Percentiles rank a stretch among this genome's conserved stretches.
phyloP scores from a whole-genome alignment of 2,888 invertebrate genomes.

The Tortricodes alternella region DNA sequence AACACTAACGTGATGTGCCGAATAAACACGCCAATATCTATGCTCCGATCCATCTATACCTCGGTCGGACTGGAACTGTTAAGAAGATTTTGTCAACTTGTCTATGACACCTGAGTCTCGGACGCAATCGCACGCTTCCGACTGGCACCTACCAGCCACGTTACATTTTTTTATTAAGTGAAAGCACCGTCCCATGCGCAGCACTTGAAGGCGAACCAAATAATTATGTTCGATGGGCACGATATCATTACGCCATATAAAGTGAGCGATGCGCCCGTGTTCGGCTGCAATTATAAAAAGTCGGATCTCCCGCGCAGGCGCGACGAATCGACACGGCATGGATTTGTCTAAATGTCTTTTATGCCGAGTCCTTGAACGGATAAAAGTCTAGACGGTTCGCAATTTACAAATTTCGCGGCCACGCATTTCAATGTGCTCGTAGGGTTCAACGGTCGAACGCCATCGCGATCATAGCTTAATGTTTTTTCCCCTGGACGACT shows the following conservation, averaged over 20 bases:
- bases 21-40: no score
- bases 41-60: no score
- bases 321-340: constrained; percentile 54
- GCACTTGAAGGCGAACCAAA: no score
- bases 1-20: no score
- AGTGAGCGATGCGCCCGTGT: constrained; percentile 43
- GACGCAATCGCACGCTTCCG: no score
- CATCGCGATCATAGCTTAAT: constrained; percentile 53
- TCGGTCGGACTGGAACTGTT: no score
- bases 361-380: constrained; percentile 61
- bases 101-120: no score
- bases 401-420: constrained; percentile 74
- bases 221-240: neutral
- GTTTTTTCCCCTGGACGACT: constrained; percentile 48
- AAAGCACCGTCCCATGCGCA: no score
- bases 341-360: constrained; percentile 55
- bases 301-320: constrained; percentile 58
- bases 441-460: constrained; percentile 71
- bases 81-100: no score
- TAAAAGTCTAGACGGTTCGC: constrained; percentile 73
- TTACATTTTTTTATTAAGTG: no score
- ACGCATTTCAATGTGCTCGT: constrained; percentile 74
- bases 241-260: constrained; percentile 4
- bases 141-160: no score
- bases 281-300: constrained; percentile 52